phyloP scores from a whole-genome alignment of 2,797 vertebrate species.

The Bradypodion ventrale region DNA sequence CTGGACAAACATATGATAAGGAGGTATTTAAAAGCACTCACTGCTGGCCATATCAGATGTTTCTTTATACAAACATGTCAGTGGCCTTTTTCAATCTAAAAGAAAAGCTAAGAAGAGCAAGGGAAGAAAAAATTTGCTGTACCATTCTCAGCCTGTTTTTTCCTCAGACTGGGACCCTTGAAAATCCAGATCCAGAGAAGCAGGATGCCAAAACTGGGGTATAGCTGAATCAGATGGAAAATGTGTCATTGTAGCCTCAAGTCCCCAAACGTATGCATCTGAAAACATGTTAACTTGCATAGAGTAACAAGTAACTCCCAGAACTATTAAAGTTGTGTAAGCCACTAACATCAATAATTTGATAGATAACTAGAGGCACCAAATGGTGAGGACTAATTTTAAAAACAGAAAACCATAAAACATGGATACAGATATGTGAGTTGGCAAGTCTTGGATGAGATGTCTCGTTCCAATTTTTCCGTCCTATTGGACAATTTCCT shows the following conservation, averaged over 20 bases:
- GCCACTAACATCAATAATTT: neutral
- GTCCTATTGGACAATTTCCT: too few species aligned
- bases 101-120: neutral
- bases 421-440: neutral
- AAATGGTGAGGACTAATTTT: neutral
- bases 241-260: too few species aligned
- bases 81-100: neutral
- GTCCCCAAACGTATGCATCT: neutral
- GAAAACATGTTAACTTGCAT: neutral
- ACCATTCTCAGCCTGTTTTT: neutral
- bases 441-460: neutral
- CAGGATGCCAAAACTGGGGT: neutral
- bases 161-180: neutral
- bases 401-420: neutral
- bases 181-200: too few species aligned
- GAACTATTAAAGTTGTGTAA: neutral
- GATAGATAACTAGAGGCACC: neutral
- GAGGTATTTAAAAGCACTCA: neutral
- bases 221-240: too few species aligned
- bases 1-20: constrained; percentile 68
- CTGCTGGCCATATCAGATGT: neutral
- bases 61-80: neutral
- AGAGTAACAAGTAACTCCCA: neutral
- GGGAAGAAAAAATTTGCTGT: neutral
- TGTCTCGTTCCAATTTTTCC: neutral